Conservation (phyloP, 2,797 vertebrate genomes). For the Melopsittacus undulatus region DNA sequence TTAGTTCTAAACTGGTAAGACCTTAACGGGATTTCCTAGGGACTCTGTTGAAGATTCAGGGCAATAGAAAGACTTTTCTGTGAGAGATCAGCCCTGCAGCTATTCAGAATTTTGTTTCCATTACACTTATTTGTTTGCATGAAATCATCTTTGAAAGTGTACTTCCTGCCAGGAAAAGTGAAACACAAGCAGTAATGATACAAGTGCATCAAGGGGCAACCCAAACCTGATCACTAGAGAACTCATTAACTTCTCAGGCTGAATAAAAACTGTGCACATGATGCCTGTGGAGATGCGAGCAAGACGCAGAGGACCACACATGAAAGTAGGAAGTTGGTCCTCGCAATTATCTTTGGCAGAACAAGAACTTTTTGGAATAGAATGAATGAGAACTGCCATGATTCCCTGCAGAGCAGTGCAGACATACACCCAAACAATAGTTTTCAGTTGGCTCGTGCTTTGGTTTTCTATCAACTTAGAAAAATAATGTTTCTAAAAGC, state of each 20-base stretch:
- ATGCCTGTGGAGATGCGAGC: background rate
- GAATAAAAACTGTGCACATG: background rate
- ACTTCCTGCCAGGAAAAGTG: background rate
- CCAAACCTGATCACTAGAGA: background rate
- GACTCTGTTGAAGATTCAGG: background rate
- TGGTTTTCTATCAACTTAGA: constrained; percentile 5
- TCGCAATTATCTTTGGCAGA: background rate
- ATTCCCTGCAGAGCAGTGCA: background rate
- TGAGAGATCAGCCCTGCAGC: background rate
- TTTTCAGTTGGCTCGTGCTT: constrained; percentile 14
- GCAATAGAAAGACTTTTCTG: background rate
- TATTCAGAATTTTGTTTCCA: background rate
- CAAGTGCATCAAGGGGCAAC: background rate
- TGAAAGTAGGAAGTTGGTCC: background rate
- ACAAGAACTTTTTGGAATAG: background rate
- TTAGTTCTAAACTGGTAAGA: background rate
- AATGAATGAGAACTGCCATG: background rate
- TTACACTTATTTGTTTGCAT: background rate
- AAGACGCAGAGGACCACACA: background rate
- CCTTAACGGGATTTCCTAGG: background rate
- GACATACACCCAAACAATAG: constrained; percentile 30
- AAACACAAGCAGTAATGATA: background rate
- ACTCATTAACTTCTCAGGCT: constrained; percentile 1
- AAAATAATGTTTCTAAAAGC: constrained; percentile 17
- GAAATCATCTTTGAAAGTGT: background rate